Base-by-base conservation (phyloP, 2,113 vertebrate genomes). In the Xenopus laevis region DNA sequence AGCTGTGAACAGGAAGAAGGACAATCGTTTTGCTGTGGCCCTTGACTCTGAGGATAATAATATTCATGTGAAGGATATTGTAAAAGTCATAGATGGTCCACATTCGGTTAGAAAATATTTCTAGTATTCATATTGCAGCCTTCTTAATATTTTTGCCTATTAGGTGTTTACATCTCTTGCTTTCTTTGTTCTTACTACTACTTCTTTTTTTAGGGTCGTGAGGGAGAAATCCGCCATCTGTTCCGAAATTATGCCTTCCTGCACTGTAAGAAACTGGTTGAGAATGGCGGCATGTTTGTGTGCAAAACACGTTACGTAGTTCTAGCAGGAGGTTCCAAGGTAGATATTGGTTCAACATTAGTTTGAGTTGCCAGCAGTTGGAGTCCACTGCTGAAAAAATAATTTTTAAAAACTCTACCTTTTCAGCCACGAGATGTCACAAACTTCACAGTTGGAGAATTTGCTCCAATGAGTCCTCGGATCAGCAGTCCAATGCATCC, bases 201-300 rank as follows among this genome's bases (percentile, higher is more conserved):
- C n/a, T 53, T 3, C 15, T 59, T 30, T 21, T 0, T 9, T 27
- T 61, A 98, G 96, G 95, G 94, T 21, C 92, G 96, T 0, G 96
- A 98, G 47, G 96, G 96, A 0, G 96, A 98, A 81, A 98, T 98
- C 44, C 91, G 96, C 0, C 95, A 97, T 79, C 86, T 98, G 1
- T 98, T 93, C 87, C 83, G 93, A 0, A 93, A 93, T 68, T 97
- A 93, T 0, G 95, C 94, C 40, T 98, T 98, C 83, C 90, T 98
- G n/a, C 96, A 98, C 77, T 98, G 96, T 69, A 98, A 98, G 88
- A 98, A 98, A 79, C 86, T 98, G 82, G 95, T 98, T 77, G 95
- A 98, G 79, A 98, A 98, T 0, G 96, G 95, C 0, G 96, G 96
- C 23, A 98, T 98, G 95, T 98, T 98, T 21, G 96, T 97, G 1